Percentiles rank a stretch among this genome's conserved stretches.
phyloP scores from a whole-genome alignment of 2,888 invertebrate genomes.

The Hoplodrina ambigua region DNA sequence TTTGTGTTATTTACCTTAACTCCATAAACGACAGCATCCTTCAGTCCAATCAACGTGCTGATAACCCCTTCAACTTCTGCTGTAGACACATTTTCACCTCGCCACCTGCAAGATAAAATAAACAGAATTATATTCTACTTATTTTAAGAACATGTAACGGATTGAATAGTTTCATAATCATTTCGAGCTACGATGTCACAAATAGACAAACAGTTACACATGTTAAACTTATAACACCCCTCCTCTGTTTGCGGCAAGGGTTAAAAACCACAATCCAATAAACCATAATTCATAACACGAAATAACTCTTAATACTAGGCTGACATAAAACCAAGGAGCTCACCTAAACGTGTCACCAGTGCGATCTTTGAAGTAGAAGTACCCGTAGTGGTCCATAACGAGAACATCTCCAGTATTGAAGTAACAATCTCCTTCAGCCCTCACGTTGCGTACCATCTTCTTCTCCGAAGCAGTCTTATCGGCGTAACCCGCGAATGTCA shows the following conservation, averaged over 20 bases:
- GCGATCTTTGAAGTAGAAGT: constrained; percentile 98
- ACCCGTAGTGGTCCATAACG: constrained; percentile 97
- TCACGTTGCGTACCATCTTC: constrained; percentile 95
- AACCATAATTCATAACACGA: too few relatives aligned
- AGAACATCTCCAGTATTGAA: constrained; percentile 98
- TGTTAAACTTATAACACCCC: too few relatives aligned
- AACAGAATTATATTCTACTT: background rate
- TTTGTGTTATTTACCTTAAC: constrained; percentile 92
- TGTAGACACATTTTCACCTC: constrained; percentile 99
- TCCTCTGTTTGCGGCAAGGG: too few relatives aligned
- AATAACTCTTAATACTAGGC: constrained; percentile 1
- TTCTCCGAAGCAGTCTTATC: constrained; percentile 94
- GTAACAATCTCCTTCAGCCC: constrained; percentile 95
- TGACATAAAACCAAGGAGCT: constrained; percentile 29
- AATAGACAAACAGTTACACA: too few relatives aligned
- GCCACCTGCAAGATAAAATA: constrained; percentile 91
- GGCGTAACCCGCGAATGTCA: constrained; percentile 87
- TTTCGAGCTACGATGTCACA: too few relatives aligned
- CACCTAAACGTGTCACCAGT: constrained; percentile 94
- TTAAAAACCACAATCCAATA: too few relatives aligned
- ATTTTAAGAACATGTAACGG: too few relatives aligned
- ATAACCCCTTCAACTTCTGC: constrained; percentile 98
- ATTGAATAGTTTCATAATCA: too few relatives aligned
- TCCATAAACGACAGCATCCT: constrained; percentile 97
- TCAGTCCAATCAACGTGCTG: constrained; percentile 94